Evolutionary conservation across 2,888 invertebrate genomes (phyloP).

Genomic region (Incurvaria masculella): DNA sequence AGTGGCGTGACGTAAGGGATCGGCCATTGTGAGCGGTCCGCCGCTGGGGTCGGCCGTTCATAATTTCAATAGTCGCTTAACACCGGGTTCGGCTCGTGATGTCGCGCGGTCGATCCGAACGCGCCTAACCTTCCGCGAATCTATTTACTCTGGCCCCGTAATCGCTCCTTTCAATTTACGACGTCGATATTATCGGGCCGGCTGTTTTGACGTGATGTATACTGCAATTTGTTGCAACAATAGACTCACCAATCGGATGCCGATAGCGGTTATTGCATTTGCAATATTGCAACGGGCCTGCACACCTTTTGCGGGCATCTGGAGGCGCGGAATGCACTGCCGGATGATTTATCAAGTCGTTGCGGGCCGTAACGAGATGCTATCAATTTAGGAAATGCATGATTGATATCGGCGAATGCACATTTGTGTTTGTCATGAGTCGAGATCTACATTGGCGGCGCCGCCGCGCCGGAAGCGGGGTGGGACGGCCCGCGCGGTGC

Average conservation of each 20-base stretch:
- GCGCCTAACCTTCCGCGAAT: conserved; percentile 25
- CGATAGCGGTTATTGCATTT: background rate
- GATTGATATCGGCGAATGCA: background rate
- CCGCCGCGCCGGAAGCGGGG: background rate
- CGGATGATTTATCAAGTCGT: background rate
- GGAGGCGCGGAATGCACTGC: background rate
- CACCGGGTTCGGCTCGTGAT: conserved; percentile 43
- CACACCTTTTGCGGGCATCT: background rate
- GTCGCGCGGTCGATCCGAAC: conserved; percentile 36
- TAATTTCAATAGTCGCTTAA: conserved; percentile 24
- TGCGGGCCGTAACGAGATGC: background rate
- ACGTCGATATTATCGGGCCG: conserved; percentile 33
- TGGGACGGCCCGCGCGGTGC: background rate
- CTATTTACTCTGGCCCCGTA: conserved; percentile 46
- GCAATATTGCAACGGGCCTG: background rate
- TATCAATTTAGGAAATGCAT: background rate
- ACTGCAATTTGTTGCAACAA: conserved; percentile 14
- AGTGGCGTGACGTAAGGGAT: too few relatives aligned
- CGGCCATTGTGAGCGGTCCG: background rate
- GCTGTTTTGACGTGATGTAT: conserved; percentile 25
- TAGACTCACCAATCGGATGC: background rate
- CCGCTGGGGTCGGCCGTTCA: conserved; percentile 22
- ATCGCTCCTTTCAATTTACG: conserved; percentile 51
- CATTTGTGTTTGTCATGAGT: background rate
- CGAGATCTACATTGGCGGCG: background rate